These are phyloP conservation scores for Trachelus iudaicus DNA, from an alignment of 2,888 invertebrate genomes.

Conservation along the genomic window DNA sequence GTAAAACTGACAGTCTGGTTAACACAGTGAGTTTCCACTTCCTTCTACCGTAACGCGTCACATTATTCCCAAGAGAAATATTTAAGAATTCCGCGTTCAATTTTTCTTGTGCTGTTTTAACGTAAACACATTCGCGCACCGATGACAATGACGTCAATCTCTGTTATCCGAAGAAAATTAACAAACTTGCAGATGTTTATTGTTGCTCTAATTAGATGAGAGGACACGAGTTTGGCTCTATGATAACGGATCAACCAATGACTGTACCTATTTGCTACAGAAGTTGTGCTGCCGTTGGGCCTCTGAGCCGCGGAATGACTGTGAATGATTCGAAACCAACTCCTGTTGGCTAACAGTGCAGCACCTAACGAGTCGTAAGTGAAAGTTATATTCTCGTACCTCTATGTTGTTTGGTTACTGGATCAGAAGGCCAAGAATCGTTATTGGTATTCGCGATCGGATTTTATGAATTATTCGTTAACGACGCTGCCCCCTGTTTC, in stretches of 20 bases:
- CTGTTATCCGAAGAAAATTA: background rate
- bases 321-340: slow-evolving; percentile 53
- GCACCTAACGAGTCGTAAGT: slow-evolving; percentile 50
- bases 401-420: background rate
- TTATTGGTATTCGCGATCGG: background rate
- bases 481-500: background rate
- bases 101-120: background rate
- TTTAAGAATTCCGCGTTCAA: background rate
- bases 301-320: slow-evolving; percentile 52
- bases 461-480: background rate
- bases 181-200: background rate
- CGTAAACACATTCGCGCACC: background rate
- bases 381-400: slow-evolving; percentile 43
- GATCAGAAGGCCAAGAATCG: background rate
- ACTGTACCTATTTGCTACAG: background rate
- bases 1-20: background rate
- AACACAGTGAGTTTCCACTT: background rate
- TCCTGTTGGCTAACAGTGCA: slow-evolving; percentile 26
- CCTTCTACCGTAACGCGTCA: background rate
- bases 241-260: background rate
- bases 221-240: background rate
- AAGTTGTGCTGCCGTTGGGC: slow-evolving; percentile 28
- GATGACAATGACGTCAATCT: background rate
- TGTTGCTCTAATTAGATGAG: background rate
- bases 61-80: background rate